phyloP scores from a whole-genome alignment of 1,140 invertebrate genomes.

The Spodoptera frugiperda region DNA sequence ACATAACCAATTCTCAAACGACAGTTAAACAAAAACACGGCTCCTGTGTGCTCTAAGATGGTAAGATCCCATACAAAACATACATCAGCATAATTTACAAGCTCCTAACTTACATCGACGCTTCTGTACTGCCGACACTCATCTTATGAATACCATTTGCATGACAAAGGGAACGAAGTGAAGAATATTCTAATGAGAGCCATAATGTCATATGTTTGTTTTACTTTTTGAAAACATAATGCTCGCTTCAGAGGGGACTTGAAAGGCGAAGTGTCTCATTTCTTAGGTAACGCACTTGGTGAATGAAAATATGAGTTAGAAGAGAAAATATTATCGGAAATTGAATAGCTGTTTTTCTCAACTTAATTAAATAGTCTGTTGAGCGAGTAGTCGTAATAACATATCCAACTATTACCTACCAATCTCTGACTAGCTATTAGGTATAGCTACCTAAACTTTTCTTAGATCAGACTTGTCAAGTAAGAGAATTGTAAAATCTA shows the following conservation, averaged over 20 bases:
- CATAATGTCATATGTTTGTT: conserved; percentile 27
- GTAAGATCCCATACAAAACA: background rate
- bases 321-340: no score
- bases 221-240: conserved; percentile 16
- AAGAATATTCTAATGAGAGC: conserved; percentile 7
- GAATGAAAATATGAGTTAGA: background rate
- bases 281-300: background rate
- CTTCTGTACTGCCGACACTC: conserved; percentile 14
- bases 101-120: background rate
- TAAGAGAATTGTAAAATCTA: no score
- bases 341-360: no score
- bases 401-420: no score
- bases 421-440: no score
- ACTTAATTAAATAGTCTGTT: no score
- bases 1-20: background rate
- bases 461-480: no score
- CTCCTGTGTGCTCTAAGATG: conserved; percentile 3
- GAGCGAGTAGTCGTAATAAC: no score
- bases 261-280: background rate
- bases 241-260: conserved; percentile 16
- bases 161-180: conserved; percentile 14
- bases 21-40: background rate
- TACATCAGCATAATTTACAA: conserved; percentile 12
- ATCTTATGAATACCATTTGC: conserved; percentile 26
- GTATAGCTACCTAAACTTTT: no score